phyloP scores from a whole-genome alignment of 2,797 vertebrate genomes.

The Valencia hispanica region DNA sequence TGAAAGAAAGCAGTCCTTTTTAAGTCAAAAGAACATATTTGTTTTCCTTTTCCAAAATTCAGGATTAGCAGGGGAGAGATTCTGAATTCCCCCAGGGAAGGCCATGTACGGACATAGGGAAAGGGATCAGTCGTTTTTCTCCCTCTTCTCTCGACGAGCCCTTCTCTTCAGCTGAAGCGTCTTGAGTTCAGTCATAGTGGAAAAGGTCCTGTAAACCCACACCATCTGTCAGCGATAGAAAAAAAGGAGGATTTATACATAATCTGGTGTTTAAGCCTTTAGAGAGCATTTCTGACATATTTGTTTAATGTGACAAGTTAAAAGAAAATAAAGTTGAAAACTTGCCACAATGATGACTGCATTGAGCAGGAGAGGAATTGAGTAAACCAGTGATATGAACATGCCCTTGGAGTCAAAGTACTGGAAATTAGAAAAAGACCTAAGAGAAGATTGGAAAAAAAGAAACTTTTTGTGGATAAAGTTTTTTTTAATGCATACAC shows the following conservation, averaged over 20 bases:
- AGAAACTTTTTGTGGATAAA: neutral
- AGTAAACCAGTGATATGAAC: conserved; percentile 95
- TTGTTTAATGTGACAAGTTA: neutral
- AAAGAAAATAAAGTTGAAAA: neutral
- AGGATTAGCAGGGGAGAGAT: conserved; percentile 43
- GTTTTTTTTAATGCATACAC: neutral
- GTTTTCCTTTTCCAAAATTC: conserved; percentile 36
- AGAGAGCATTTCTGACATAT: neutral
- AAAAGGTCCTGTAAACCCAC: conserved; percentile 92
- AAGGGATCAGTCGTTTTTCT: conserved; percentile 72
- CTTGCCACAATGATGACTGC: conserved; percentile 92
- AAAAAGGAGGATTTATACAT: conserved; percentile 2
- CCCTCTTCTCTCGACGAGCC: conserved; percentile 76
- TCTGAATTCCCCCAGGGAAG: conserved; percentile 30
- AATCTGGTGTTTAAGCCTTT: neutral
- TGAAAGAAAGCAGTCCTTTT: conserved; percentile 34
- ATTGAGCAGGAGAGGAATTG: conserved; percentile 89
- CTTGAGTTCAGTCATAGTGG: conserved; percentile 92
- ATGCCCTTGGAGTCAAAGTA: conserved; percentile 97
- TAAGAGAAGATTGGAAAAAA: conserved; percentile 55
- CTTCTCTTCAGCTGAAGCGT: conserved; percentile 84
- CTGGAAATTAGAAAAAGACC: conserved; percentile 91
- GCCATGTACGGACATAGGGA: conserved; percentile 35
- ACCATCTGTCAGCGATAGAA: conserved; percentile 76
- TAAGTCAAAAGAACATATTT: conserved; percentile 37